Percentiles rank a stretch among this genome's conserved stretches.
Conservation (phyloP, 2,113 vertebrate species). For the Pica pica region DNA sequence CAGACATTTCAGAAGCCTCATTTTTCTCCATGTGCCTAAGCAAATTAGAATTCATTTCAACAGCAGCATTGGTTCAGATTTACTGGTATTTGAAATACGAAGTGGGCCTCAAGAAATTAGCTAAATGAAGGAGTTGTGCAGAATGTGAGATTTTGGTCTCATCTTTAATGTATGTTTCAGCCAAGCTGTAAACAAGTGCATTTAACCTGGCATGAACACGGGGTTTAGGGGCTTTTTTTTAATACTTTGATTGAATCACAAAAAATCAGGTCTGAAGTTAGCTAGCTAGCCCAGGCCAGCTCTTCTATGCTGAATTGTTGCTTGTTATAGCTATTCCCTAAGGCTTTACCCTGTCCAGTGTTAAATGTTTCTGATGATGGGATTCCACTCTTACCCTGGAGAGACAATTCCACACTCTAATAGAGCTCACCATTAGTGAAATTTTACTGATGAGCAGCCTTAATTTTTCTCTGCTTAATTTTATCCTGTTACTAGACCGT, state of each 20-base stretch:
- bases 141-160: background rate
- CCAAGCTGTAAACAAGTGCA: background rate
- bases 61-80: background rate
- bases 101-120: background rate
- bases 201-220: background rate
- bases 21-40: background rate
- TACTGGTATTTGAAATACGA: background rate
- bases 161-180: background rate
- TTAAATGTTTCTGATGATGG: background rate
- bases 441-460: conserved; percentile 34
- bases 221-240: background rate
- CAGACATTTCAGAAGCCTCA: background rate
- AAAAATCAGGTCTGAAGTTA: background rate
- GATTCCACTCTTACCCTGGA: conserved; percentile 11
- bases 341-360: conserved; percentile 2
- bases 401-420: conserved; percentile 38
- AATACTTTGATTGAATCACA: background rate
- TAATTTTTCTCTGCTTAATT: conserved; percentile 53
- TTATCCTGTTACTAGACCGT: conserved; percentile 19
- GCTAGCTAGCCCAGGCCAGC: background rate
- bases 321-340: background rate
- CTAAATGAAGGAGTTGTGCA: background rate
- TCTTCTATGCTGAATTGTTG: background rate
- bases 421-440: conserved; percentile 28
- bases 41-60: background rate